These are phyloP conservation scores for Tonatia bakeri DNA, from an alignment of 2,113 vertebrate genomes.

Conservation along the genomic window DNA sequence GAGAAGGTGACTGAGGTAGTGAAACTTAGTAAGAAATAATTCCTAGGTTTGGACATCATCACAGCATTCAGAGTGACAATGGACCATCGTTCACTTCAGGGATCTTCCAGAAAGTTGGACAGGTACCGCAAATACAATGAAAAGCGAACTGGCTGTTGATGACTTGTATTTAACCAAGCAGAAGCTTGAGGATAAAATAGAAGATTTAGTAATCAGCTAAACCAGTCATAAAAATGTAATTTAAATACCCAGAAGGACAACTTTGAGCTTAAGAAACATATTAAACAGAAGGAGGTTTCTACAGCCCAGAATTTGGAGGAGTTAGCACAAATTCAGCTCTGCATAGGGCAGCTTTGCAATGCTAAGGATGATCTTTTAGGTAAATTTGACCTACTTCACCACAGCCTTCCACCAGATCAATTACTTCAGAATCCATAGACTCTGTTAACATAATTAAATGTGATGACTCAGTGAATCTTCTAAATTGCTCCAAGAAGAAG, in stretches of 20 bases:
- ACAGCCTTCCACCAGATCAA: slow-evolving; percentile 19
- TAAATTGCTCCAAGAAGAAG: slow-evolving; percentile 75
- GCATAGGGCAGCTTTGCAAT: slow-evolving; percentile 85
- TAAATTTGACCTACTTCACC: slow-evolving; percentile 81
- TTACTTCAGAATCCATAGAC: background rate
- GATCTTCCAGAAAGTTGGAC: no score
- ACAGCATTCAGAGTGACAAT: no score
- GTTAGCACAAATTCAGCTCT: slow-evolving; percentile 87
- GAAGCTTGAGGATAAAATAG: slow-evolving; percentile 82
- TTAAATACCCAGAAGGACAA: slow-evolving; percentile 79
- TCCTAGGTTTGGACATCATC: no score
- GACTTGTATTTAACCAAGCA: slow-evolving; percentile 87
- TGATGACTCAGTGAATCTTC: slow-evolving; percentile 53
- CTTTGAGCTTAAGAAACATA: slow-evolving; percentile 77
- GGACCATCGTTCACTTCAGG: no score
- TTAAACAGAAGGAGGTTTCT: background rate
- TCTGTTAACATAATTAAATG: background rate
- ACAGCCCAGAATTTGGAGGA: slow-evolving; percentile 74
- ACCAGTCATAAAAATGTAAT: slow-evolving; percentile 78
- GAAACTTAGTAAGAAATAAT: no score
- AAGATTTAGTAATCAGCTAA: slow-evolving; percentile 84
- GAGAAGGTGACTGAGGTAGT: no score
- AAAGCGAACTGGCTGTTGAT: slow-evolving; percentile 84
- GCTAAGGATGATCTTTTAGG: slow-evolving; percentile 86
- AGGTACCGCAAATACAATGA: no score